A percentile compares a stretch with the other conserved stretches of the same genome.
phyloP scores from a whole-genome alignment of 1,140 invertebrate genomes.

The Bilobella aurantiaca region DNA sequence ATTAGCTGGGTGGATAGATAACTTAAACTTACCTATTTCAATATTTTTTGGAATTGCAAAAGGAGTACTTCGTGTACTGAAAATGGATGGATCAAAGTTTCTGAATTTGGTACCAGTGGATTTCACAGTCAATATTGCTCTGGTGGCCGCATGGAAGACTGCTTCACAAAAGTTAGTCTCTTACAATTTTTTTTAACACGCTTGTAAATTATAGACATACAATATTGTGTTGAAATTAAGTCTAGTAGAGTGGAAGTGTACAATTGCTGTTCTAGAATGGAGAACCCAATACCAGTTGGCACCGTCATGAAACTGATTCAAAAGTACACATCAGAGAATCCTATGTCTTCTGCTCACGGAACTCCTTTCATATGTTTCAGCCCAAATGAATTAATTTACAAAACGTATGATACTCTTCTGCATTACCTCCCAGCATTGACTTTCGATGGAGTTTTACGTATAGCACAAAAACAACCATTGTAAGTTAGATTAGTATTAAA shows the following conservation, averaged over 20 bases:
- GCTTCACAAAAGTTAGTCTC: slow-evolving; percentile 39
- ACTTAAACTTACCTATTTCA: slow-evolving; percentile 93
- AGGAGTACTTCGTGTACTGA: slow-evolving; percentile 75
- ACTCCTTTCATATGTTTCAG: slow-evolving; percentile 69
- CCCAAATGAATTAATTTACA: slow-evolving; percentile 58
- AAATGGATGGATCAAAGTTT: slow-evolving; percentile 58
- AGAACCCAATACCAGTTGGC: slow-evolving; percentile 76
- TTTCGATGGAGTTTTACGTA: slow-evolving; percentile 58
- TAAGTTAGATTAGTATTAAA: too few relatives aligned
- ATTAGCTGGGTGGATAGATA: slow-evolving; percentile 86
- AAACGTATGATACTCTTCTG: slow-evolving; percentile 65
- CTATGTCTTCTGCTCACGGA: slow-evolving; percentile 68
- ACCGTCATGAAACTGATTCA: slow-evolving; percentile 55
- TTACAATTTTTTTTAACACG: slow-evolving; percentile 6
- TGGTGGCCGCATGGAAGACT: slow-evolving; percentile 68
- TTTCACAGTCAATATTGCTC: slow-evolving; percentile 74
- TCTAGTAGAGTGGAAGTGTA: slow-evolving; percentile 63
- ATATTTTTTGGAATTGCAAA: slow-evolving; percentile 88
- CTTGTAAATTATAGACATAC: too few relatives aligned
- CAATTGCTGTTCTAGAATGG: slow-evolving; percentile 77
- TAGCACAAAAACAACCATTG: slow-evolving; percentile 68
- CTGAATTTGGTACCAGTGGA: slow-evolving; percentile 94
- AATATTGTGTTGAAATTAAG: slow-evolving; percentile 38
- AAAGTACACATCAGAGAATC: slow-evolving; percentile 58
- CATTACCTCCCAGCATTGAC: slow-evolving; percentile 75